A percentile compares a stretch with the other conserved stretches of the same genome.
These are phyloP conservation scores for Ploceus nigricollis DNA, from an alignment of 2,113 vertebrate species.

Conservation along the genomic window DNA sequence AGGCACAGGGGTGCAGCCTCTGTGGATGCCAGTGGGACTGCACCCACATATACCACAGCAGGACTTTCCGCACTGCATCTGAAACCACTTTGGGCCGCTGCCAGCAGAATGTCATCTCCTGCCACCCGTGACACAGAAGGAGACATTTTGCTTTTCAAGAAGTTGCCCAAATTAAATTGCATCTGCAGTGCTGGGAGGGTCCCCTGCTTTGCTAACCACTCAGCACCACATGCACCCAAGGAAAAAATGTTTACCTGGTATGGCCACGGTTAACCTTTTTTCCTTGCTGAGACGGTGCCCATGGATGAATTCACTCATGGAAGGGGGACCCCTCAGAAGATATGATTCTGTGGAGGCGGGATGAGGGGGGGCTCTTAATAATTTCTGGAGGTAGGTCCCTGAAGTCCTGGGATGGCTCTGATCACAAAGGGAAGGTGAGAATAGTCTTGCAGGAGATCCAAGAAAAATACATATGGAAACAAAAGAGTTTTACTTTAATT, in stretches of 20 bases:
- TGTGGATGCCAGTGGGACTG: not conserved
- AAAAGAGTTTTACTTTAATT: conserved; percentile 85
- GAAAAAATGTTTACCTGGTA: conserved; percentile 84
- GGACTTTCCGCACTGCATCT: conserved; percentile 22
- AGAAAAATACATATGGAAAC: conserved; percentile 83
- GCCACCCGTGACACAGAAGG: not conserved
- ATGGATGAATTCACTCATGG: conserved; percentile 81
- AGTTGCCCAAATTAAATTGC: conserved; percentile 42
- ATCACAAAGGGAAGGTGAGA: conserved; percentile 86
- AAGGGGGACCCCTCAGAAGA: conserved; percentile 80
- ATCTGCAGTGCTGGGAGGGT: conserved; percentile 4
- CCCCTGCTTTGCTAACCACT: conserved; percentile 51
- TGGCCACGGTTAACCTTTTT: conserved; percentile 83
- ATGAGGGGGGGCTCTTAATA: conserved; percentile 80
- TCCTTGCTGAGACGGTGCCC: conserved; percentile 82
- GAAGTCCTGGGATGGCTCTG: conserved; percentile 83
- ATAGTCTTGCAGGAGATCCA: conserved; percentile 85
- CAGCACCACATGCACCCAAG: conserved; percentile 80
- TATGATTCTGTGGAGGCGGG: conserved; percentile 80
- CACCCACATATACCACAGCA: not conserved
- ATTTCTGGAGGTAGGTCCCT: conserved; percentile 81
- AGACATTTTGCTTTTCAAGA: conserved; percentile 38
- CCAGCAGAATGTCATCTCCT: not conserved
- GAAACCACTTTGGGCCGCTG: conserved; percentile 26
- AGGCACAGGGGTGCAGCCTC: not conserved